phyloP scores from a whole-genome alignment of 2,888 invertebrate genomes.

The Coecobrya sp. region DNA sequence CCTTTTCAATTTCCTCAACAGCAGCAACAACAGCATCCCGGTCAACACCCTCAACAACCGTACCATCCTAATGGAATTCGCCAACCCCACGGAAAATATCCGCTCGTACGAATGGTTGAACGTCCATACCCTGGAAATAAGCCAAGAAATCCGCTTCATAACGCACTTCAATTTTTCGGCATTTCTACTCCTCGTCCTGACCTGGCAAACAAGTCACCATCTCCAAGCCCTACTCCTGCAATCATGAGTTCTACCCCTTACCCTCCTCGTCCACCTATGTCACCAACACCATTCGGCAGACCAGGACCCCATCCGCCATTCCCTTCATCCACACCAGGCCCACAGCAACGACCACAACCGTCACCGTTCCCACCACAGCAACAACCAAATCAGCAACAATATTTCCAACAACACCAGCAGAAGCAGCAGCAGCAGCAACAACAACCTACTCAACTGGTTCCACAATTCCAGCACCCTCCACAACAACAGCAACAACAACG shows the following conservation, averaged over 20 bases:
- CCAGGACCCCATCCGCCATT: slow-evolving; percentile 47
- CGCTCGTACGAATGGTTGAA: slow-evolving; percentile 53
- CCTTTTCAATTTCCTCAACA: slow-evolving; percentile 38
- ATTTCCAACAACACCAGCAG: slow-evolving; percentile 26
- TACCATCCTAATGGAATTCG: slow-evolving; percentile 44
- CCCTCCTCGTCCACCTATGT: slow-evolving; percentile 41
- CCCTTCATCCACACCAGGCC: slow-evolving; percentile 72
- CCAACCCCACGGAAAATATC: slow-evolving; percentile 45
- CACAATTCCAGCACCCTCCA: slow-evolving; percentile 51
- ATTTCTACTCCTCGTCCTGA: slow-evolving; percentile 84
- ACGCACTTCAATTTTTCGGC: slow-evolving; percentile 85
- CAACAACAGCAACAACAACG: slow-evolving; percentile 63
- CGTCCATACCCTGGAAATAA: slow-evolving; percentile 60
- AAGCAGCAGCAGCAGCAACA: slow-evolving; percentile 59
- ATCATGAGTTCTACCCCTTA: slow-evolving; percentile 70
- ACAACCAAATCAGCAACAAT: slow-evolving; percentile 29
- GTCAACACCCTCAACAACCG: too few species aligned
- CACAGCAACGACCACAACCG: slow-evolving; percentile 48
- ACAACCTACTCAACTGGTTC: slow-evolving; percentile 27
- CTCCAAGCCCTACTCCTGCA: slow-evolving; percentile 60
- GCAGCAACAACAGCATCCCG: slow-evolving; percentile 42
- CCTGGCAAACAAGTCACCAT: slow-evolving; percentile 29
- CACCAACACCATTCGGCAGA: slow-evolving; percentile 64
- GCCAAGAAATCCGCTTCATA: slow-evolving; percentile 82
- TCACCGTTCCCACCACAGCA: slow-evolving; percentile 61